Percentiles rank a stretch among this genome's conserved stretches.
Evolutionary conservation across 2,113 vertebrate genomes (phyloP).

Genomic region (Meriones unguiculatus): DNA sequence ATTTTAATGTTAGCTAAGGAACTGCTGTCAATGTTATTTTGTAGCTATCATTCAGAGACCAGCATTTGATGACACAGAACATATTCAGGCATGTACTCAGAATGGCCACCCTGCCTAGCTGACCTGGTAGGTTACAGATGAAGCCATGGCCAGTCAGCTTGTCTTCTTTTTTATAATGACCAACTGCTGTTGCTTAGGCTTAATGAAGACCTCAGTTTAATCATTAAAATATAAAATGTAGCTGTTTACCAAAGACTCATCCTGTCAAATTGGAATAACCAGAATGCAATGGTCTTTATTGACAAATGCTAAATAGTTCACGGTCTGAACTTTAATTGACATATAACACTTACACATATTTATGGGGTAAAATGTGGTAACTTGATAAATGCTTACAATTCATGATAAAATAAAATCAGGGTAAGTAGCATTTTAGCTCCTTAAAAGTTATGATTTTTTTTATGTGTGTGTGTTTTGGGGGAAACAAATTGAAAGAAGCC

Average conservation of each 20-base stretch:
- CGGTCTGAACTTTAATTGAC: background rate
- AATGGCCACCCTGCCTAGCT: background rate
- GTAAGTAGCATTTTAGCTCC: background rate
- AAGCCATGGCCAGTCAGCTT: background rate
- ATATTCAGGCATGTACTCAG: background rate
- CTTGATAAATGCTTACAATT: background rate
- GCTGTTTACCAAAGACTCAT: background rate
- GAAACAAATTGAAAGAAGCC: slow-evolving; percentile 4
- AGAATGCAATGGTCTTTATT: slow-evolving; percentile 37
- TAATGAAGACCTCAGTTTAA: background rate
- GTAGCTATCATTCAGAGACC: background rate
- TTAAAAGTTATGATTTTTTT: background rate
- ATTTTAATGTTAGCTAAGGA: background rate
- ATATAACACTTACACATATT: background rate
- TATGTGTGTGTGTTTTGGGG: background rate
- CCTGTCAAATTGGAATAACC: background rate
- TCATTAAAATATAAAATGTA: background rate
- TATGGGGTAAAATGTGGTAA: background rate
- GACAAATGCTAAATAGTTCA: background rate
- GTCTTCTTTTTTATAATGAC: background rate
- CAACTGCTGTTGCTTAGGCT: background rate
- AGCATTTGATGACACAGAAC: background rate
- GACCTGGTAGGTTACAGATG: background rate
- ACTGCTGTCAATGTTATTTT: background rate
- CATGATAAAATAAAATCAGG: background rate